Evolutionary conservation across 1,140 invertebrate genomes (phyloP), one percentile per base, ranked within the genome.

Genomic region (Drosophila carrolli): DNA sequence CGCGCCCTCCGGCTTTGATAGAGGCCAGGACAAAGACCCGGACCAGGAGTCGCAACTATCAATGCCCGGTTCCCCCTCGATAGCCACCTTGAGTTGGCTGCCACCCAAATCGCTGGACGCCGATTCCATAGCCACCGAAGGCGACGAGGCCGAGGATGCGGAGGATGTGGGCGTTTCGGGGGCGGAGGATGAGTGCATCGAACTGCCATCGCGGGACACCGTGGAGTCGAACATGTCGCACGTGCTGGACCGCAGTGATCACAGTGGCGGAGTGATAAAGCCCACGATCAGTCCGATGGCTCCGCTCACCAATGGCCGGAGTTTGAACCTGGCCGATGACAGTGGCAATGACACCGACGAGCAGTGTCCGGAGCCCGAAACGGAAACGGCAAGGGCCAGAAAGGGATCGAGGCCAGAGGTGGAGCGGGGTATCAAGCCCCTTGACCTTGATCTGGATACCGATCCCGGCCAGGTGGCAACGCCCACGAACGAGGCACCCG

Each of bases 11-110:
- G 29, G 41, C 7, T 29, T 50, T 82, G 72, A 62, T 13, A 41
- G 59, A 11, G 55, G 50, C 37, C 59, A 57, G 38, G 60, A 63
- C 16, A 66, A 81, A 38, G 82, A 88, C n/a, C 76, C 60, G 41
- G 94, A 95, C 51, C 93, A 93, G 71, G 94, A 95, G 48, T 93
- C 94, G 7, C 91, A 91, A 60, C 71, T 79, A 9, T 92, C 91
- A 11, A 94, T 94, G 59, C 95, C 95, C 10, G 93, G 94, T 38
- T 95, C 96, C 19, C 95, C 96, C 0, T 96, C 96, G n/a, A 94
- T 95, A 43, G 95, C 95, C 43, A 96, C 96, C 47, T 93, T 96
- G 16, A 95, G 96, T 72, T 96, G 96, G 94, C 94, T 96, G 91
- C 94, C 93, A 86, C 94, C 94, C 14, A 91, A 81, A 81, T 94